Evolutionary conservation across 2,113 vertebrate species (phyloP).

Genomic region (Pithys albifrons): DNA sequence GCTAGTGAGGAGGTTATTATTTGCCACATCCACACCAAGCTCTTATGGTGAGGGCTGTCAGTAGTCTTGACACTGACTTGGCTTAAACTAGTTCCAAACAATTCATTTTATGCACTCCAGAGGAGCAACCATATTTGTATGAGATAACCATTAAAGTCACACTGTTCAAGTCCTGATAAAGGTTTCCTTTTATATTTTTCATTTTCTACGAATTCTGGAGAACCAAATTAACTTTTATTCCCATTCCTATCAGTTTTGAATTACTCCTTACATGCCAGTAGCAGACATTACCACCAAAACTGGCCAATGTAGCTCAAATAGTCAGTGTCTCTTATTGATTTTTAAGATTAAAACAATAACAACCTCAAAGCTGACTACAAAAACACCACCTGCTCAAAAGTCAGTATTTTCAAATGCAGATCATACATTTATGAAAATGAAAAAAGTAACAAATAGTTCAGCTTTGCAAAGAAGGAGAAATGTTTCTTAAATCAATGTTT

Average conservation of each 20-base stretch:
- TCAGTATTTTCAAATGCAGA: background rate
- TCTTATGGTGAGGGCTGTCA: rapidly evolving
- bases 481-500: background rate
- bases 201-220: background rate
- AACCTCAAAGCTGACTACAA: background rate
- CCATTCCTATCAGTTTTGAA: background rate
- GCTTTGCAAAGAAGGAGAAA: background rate
- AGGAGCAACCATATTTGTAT: background rate
- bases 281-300: background rate
- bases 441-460: background rate
- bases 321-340: background rate
- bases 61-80: background rate
- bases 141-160: background rate
- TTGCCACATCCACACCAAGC: background rate
- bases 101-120: background rate
- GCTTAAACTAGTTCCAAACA: background rate
- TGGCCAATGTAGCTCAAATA: background rate
- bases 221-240: background rate
- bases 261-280: background rate
- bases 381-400: background rate
- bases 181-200: background rate
- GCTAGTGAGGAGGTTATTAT: background rate
- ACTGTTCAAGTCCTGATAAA: background rate
- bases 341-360: background rate
- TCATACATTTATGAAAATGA: background rate